phyloP scores from a whole-genome alignment of 2,797 vertebrate species.

The Chromobotia macracanthus region DNA sequence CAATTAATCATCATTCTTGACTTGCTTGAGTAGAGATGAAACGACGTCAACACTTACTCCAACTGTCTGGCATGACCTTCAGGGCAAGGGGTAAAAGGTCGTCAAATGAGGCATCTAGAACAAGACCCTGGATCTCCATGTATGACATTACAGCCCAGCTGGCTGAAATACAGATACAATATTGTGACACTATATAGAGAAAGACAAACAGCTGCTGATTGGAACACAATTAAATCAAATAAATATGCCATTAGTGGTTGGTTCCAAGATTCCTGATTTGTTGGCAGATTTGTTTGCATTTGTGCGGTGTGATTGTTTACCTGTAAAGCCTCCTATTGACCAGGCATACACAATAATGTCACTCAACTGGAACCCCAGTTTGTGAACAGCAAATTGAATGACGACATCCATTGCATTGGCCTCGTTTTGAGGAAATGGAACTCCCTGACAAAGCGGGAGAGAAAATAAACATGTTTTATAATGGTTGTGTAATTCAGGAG shows the following conservation, averaged over 20 bases:
- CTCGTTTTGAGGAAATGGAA: conserved; percentile 91
- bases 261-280: neutral
- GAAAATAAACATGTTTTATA: conserved; percentile 11
- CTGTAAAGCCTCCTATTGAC: conserved; percentile 94
- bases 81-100: conserved; percentile 89
- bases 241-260: neutral
- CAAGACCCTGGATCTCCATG: conserved; percentile 83
- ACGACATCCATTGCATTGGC: conserved; percentile 94
- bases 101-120: conserved; percentile 91
- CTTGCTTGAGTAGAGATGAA: neutral
- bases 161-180: conserved; percentile 67
- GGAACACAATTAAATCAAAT: neutral
- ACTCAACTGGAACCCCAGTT: conserved; percentile 83
- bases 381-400: conserved; percentile 87
- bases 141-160: conserved; percentile 93
- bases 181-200: neutral
- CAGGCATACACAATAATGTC: conserved; percentile 89
- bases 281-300: neutral
- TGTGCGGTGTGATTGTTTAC: conserved; percentile 66
- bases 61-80: conserved; percentile 93
- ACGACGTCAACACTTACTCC: conserved; percentile 81
- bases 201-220: neutral
- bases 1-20: neutral
- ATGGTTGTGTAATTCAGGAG: too few relatives aligned
- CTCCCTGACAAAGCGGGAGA: conserved; percentile 75